These are phyloP conservation scores for Drosophila eugracilis DNA, from an alignment of 1,140 invertebrate genomes.

Conservation along the genomic window DNA sequence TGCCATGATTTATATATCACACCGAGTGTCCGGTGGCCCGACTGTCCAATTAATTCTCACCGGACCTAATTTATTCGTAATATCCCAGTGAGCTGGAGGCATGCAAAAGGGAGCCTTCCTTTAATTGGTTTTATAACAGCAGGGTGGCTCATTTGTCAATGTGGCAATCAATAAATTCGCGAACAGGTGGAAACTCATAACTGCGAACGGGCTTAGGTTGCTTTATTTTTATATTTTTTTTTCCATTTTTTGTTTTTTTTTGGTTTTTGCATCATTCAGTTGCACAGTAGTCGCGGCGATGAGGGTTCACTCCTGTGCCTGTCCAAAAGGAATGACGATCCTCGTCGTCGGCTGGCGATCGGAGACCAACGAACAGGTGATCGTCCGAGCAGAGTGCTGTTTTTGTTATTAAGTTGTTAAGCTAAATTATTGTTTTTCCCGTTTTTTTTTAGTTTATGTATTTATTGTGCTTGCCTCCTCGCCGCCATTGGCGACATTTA, in stretches of 20 bases:
- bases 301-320: slow-evolving; percentile 41
- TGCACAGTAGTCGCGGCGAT: slow-evolving; percentile 40
- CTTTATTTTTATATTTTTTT: slow-evolving; percentile 5
- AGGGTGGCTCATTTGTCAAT: slow-evolving; percentile 79
- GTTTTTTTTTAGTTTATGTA: slow-evolving; percentile 24
- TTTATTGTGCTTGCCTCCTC: slow-evolving; percentile 16
- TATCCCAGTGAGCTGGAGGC: slow-evolving; percentile 23
- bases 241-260: slow-evolving; percentile 11
- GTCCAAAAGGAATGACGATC: slow-evolving; percentile 35
- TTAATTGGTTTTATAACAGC: slow-evolving; percentile 79
- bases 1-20: slow-evolving; percentile 59
- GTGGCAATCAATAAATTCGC: slow-evolving; percentile 78
- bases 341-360: slow-evolving; percentile 8
- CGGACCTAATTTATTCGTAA: slow-evolving; percentile 40
- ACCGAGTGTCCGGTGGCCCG: slow-evolving; percentile 26
- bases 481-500: slow-evolving; percentile 65
- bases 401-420: slow-evolving; percentile 82
- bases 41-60: slow-evolving; percentile 59
- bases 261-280: neutral
- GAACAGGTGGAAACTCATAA: slow-evolving; percentile 74
- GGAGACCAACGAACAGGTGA: slow-evolving; percentile 57
- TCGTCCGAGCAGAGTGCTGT: slow-evolving; percentile 36
- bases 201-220: slow-evolving; percentile 35
- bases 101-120: slow-evolving; percentile 47
- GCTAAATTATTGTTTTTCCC: slow-evolving; percentile 69